Evolutionary conservation across 2,113 vertebrate species (phyloP).

Genomic region (Corythornis vintsioides): DNA sequence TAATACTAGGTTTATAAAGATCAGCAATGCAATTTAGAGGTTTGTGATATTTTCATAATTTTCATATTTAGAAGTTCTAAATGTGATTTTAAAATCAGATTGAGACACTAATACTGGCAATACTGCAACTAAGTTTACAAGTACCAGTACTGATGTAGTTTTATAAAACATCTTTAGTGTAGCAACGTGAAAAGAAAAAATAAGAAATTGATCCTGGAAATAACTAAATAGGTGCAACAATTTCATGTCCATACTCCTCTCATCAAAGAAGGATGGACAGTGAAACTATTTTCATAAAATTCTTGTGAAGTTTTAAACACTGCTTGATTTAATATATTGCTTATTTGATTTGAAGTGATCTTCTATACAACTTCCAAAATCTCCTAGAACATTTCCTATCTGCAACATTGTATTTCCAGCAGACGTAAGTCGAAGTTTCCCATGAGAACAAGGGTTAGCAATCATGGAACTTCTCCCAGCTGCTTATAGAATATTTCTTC

Average conservation of each 20-base stretch:
- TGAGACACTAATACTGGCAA: not conserved
- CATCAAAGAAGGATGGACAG: not conserved
- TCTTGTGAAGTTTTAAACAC: not conserved
- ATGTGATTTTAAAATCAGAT: not conserved
- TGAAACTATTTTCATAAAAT: not conserved
- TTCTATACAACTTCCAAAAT: not conserved
- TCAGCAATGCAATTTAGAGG: not conserved
- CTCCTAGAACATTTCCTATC: not conserved
- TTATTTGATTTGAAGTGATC: not conserved
- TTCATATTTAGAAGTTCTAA: not conserved
- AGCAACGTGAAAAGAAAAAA: not conserved
- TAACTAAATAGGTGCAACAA: not conserved
- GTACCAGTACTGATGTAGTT: not conserved
- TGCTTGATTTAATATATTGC: not conserved
- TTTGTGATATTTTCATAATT: not conserved
- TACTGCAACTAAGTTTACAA: not conserved
- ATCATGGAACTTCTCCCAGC: not conserved
- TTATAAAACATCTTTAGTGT: not conserved
- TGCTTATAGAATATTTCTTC: too few species aligned
- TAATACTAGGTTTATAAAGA: not conserved
- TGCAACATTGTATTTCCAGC: not conserved
- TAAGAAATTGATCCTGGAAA: not conserved
- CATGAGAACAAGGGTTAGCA: not conserved
- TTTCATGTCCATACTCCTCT: not conserved
- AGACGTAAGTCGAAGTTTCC: not conserved